Evolutionary conservation across 1,140 invertebrate species (phyloP), one percentile per base, ranked within the genome.

Genomic region (Drosophila elegans): DNA sequence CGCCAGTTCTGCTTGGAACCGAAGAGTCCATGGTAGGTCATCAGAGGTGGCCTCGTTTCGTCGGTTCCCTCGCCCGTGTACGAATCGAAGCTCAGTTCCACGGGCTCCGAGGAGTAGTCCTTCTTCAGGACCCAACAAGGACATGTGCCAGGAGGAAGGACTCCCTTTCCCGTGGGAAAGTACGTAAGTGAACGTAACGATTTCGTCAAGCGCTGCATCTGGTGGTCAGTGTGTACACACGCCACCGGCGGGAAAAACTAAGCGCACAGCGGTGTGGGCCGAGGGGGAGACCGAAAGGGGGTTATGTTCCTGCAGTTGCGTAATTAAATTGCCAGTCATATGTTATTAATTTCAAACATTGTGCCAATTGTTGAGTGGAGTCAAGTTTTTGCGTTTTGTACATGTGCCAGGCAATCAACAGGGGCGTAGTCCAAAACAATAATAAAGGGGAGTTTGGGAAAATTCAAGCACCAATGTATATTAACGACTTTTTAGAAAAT

Each of bases 1-100:
- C 96, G 95, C 96, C 97, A 98, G 90, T 98, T 98, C 67, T 93
- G 95, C 92, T 97, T 98, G 0, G 95, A 96, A 0, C 97, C 97
- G 71, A 98, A 95, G 11, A 98, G 93, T 3, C 97, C 97, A 93
- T 98, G 98, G 84, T 97, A 94, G 38, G 98, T 95, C 2, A 98
- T 91, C 12, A 98, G 92, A 3, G 97, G 97, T 2, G 93, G 69
- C n/a, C 53, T 60, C 4, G 25, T 57, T 11, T 52, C 9, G 44
- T 52, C 9, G 44, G 36, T 3, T 38, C 39, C 36, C 5, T 60
- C 42, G 1, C 61, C 56, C 21, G 74, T 64, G 12, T 68, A 89
- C 9, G 41, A 0, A 9, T 89, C 84, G 9, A 61, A 74, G 38
- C 39, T 71, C 42, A 89, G 46, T 7, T 52, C 16, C n/a, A 84